Percentiles rank a stretch among this genome's conserved stretches.
Evolutionary conservation across 2,888 invertebrate species (phyloP).

Genomic region (Stenurella melanura): DNA sequence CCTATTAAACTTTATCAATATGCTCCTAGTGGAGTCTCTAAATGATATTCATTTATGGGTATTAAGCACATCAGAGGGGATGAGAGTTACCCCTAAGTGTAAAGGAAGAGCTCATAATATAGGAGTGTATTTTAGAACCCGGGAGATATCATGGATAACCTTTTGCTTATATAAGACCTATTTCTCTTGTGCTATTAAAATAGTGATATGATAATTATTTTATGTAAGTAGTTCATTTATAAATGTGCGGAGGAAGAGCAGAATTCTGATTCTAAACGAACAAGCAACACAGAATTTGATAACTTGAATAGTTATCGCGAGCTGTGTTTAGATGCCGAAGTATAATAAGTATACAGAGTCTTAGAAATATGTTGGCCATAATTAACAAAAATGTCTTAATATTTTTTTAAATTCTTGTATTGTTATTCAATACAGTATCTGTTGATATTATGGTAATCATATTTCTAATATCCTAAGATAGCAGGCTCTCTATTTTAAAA

Average conservation of each 20-base stretch:
- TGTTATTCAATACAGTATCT: too few species aligned
- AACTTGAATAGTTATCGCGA: too few species aligned
- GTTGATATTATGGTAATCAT: too few species aligned
- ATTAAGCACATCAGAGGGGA: constrained; percentile 51
- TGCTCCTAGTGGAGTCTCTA: constrained; percentile 43
- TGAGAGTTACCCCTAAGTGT: constrained; percentile 47
- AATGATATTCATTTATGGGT: constrained; percentile 52
- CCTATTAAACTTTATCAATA: constrained; percentile 52
- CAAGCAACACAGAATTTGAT: too few species aligned
- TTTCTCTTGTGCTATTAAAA: neutral
- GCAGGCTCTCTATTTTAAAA: too few species aligned
- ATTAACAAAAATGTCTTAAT: too few species aligned
- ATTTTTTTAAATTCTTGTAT: too few species aligned
- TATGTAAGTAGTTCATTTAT: neutral
- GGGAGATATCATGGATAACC: constrained; percentile 10
- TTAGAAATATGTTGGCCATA: too few species aligned
- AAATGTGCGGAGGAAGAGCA: neutral
- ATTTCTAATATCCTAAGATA: too few species aligned
- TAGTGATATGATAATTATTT: neutral
- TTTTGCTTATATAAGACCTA: constrained; percentile 8
- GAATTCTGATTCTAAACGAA: too few species aligned
- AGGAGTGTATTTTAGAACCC: constrained; percentile 23
- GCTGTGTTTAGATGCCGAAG: too few species aligned
- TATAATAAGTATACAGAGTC: too few species aligned
- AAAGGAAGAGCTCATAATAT: constrained; percentile 16